These are phyloP conservation scores for Tangachromis dhanisi DNA, from an alignment of 2,113 vertebrate species.

Conservation along the genomic window DNA sequence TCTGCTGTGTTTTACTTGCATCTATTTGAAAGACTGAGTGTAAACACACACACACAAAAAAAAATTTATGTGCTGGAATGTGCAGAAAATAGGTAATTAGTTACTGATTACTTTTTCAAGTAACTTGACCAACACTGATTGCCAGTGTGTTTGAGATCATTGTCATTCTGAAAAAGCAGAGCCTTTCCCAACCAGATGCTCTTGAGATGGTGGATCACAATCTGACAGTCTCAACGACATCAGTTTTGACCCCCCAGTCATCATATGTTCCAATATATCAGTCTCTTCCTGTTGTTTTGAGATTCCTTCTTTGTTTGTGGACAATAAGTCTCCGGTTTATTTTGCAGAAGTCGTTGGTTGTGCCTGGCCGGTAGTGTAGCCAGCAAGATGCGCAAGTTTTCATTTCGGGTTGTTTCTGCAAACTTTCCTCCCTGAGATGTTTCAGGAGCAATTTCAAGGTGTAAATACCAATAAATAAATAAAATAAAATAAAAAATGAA, in stretches of 20 bases:
- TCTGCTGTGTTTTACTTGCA: too few species aligned
- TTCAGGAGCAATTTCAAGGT: neutral
- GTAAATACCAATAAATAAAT: neutral
- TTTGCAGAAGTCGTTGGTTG: neutral
- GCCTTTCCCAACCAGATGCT: neutral
- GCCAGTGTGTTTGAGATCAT: neutral
- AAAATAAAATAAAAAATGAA: neutral
- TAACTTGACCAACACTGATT: neutral
- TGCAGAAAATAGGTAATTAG: too few species aligned
- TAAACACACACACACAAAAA: too few species aligned
- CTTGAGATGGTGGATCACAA: neutral
- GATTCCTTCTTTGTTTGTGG: neutral
- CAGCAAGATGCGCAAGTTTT: neutral
- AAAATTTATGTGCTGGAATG: too few species aligned
- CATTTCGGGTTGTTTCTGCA: neutral
- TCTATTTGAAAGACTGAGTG: too few species aligned
- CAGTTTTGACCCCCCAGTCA: neutral
- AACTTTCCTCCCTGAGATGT: neutral
- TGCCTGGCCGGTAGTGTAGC: neutral
- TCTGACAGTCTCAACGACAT: neutral
- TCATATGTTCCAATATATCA: neutral
- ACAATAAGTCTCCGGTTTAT: fast-evolving
- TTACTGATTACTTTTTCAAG: too few species aligned
- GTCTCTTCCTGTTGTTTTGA: neutral
- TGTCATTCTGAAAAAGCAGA: neutral